These are phyloP conservation scores for Antheraea pernyi DNA, from an alignment of 1,140 invertebrate genomes.

Conservation along the genomic window DNA sequence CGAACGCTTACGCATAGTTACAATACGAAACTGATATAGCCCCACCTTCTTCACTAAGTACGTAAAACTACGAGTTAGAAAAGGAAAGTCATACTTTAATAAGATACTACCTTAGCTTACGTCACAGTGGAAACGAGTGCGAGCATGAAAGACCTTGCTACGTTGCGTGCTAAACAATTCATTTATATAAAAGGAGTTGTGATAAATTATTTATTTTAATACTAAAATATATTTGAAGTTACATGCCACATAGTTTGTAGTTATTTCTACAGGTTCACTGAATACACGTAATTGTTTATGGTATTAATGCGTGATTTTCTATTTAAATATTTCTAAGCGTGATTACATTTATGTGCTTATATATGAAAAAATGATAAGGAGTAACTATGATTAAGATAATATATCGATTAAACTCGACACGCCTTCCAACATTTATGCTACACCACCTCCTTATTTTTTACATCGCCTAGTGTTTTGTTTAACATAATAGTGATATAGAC, in stretches of 20 bases:
- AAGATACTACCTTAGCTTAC: background rate
- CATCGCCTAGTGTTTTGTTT: too few relatives aligned
- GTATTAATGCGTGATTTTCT: too few relatives aligned
- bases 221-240: background rate
- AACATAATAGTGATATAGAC: too few relatives aligned
- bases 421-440: too few relatives aligned
- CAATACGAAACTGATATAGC: constrained; percentile 9
- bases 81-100: background rate
- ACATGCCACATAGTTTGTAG: background rate
- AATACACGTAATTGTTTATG: background rate
- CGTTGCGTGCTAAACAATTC: background rate
- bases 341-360: too few relatives aligned
- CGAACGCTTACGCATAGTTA: constrained; percentile 32
- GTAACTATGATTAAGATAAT: too few relatives aligned
- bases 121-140: constrained; percentile 12
- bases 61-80: background rate
- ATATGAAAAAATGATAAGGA: too few relatives aligned
- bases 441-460: too few relatives aligned
- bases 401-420: too few relatives aligned
- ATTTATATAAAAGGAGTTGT: background rate
- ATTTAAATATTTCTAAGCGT: too few relatives aligned
- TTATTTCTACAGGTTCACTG: background rate
- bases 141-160: background rate
- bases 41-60: background rate
- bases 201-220: background rate